Evolutionary conservation across 2,113 vertebrate genomes (phyloP), one percentile per base, ranked within the genome.

Genomic region (Dascyllus trimaculatus): DNA sequence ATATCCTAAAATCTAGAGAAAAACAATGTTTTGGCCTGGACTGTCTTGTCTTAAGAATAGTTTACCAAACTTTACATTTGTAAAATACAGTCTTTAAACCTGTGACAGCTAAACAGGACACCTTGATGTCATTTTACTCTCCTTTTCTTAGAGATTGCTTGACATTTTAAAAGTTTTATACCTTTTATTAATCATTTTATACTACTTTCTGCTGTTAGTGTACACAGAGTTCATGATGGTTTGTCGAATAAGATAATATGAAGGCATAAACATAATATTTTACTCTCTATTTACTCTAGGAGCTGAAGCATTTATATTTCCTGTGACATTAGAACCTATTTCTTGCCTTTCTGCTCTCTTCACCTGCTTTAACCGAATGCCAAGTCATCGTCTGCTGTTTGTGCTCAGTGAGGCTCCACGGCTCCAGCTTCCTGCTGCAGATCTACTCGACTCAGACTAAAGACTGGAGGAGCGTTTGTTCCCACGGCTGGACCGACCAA

Each of bases 381-480:
- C 22, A 51, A n/a, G 8, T 66, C 22, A 45, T 11, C 9, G 9
- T 48, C 25, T 69, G 38, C 21, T 82, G 25, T 59, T 76, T 58
- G 53, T 72, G 26, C 62, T 68, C 86, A 92, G 91, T 91, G 71
- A 82, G 92, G 21, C 74, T 93, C 8, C 80, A 65, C 0, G 85
- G 92, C 3, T 71, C 91, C 46, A 77, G 60, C 18, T 92, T 89
- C 80, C 70, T 92, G 24, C 92, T 93, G 24, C 91, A 94, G 80
- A 78, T 86, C 26, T 93, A 87, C 87, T 89, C 65, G 0, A 19
- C 81, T 24, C 52, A 59, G 18, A 76, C 71, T 17, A 49, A 63
- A 18, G 75, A 40, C 57, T 94, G 93, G 89, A 91, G 71, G 54
- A 38, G 24, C 0, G 89, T 94, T 11, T 84, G 93, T 19, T 82